These are phyloP conservation scores for Myotis pilosus DNA, from an alignment of 2,797 vertebrate genomes.

Conservation along the genomic window DNA sequence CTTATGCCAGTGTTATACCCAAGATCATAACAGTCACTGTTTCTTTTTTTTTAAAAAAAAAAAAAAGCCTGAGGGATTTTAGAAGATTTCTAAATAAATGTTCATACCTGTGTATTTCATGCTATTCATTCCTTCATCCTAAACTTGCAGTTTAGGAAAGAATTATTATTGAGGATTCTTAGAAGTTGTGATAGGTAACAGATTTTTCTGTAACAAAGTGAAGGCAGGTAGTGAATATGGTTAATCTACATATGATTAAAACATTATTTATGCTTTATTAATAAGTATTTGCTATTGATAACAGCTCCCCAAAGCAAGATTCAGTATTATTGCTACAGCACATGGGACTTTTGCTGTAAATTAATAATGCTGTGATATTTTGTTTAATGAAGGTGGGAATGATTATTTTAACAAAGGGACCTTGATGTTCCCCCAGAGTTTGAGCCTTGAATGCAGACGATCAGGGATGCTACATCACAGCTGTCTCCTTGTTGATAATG, in stretches of 20 bases:
- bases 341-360: constrained; percentile 65
- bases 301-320: constrained; percentile 70
- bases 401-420: constrained; percentile 76
- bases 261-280: constrained; percentile 71
- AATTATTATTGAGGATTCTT: constrained; percentile 1
- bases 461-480: constrained; percentile 64
- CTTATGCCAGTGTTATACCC: background rate
- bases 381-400: constrained; percentile 76
- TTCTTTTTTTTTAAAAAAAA: background rate
- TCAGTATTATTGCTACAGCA: constrained; percentile 54
- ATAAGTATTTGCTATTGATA: constrained; percentile 72
- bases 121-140: background rate
- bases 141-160: constrained; percentile 31
- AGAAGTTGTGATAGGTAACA: background rate
- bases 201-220: background rate
- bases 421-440: constrained; percentile 64
- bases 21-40: background rate
- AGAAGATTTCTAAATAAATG: background rate
- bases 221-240: background rate
- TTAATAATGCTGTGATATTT: constrained; percentile 76
- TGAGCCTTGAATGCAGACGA: constrained; percentile 54
- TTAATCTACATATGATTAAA: constrained; percentile 64
- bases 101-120: background rate
- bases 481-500: constrained; percentile 70
- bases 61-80: background rate